phyloP scores from a whole-genome alignment of 1,140 invertebrate species.

The Cheumatopsyche charites region DNA sequence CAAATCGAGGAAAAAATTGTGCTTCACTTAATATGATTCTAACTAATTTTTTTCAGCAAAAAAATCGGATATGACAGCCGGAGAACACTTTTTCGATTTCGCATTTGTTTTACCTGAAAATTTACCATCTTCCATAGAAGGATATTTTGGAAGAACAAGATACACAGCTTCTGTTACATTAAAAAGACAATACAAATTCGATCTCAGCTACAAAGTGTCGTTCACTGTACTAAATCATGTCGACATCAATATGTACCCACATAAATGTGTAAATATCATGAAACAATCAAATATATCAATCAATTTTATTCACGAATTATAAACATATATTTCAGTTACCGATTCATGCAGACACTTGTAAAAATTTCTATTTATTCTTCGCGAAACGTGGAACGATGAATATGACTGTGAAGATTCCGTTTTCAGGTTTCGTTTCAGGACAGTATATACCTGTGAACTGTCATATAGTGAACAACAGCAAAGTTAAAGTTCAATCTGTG shows the following conservation, averaged over 20 bases:
- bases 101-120: slow-evolving; percentile 18
- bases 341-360: background rate
- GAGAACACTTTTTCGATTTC: slow-evolving; percentile 27
- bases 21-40: no score
- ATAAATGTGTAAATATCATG: slow-evolving; percentile 7
- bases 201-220: slow-evolving; percentile 14
- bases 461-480: background rate
- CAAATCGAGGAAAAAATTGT: no score
- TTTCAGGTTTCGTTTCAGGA: slow-evolving; percentile 12
- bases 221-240: slow-evolving; percentile 28
- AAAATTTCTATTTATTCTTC: slow-evolving; percentile 11
- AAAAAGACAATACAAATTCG: background rate
- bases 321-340: background rate
- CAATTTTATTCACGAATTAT: no score
- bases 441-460: slow-evolving; percentile 16
- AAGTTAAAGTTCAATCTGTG: background rate
- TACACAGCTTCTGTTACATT: slow-evolving; percentile 5
- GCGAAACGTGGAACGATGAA: background rate
- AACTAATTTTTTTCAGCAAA: slow-evolving; percentile 1
- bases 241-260: slow-evolving; percentile 11
- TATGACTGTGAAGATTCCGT: slow-evolving; percentile 6
- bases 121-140: slow-evolving; percentile 32
- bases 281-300: background rate
- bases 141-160: slow-evolving; percentile 20
- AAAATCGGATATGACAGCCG: background rate